Evolutionary conservation across 2,888 invertebrate species (phyloP).

Genomic region (Brachyptera risi): DNA sequence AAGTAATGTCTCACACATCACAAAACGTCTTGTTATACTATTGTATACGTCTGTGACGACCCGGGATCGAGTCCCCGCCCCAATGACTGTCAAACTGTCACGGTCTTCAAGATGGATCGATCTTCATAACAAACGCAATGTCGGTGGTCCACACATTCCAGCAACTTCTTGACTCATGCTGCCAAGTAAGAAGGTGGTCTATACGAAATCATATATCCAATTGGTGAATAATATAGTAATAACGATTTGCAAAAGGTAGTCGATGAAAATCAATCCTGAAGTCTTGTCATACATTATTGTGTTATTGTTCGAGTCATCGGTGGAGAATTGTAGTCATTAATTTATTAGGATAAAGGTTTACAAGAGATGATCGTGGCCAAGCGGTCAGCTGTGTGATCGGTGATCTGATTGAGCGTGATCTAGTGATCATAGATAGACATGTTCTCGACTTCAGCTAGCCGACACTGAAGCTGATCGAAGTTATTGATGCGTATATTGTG

Average conservation of each 20-base stretch:
- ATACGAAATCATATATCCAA: too few species aligned
- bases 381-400: too few species aligned
- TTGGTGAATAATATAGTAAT: constrained; percentile 2
- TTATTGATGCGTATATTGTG: too few species aligned
- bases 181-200: not conserved
- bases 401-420: too few species aligned
- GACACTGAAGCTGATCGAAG: too few species aligned
- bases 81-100: constrained; percentile 16
- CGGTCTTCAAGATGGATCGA: constrained; percentile 10
- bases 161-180: not conserved
- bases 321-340: too few species aligned
- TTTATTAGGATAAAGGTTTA: not conserved
- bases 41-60: not conserved
- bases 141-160: constrained; percentile 18
- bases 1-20: not conserved
- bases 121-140: not conserved
- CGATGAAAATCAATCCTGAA: constrained; percentile 19
- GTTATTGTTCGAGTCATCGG: constrained; percentile 17
- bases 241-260: constrained; percentile 19
- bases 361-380: not conserved
- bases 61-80: not conserved
- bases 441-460: too few species aligned
- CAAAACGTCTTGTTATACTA: not conserved
- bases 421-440: too few species aligned
- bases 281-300: constrained; percentile 8